phyloP scores from a whole-genome alignment of 2,888 invertebrate species.

The Athalia rosae region DNA sequence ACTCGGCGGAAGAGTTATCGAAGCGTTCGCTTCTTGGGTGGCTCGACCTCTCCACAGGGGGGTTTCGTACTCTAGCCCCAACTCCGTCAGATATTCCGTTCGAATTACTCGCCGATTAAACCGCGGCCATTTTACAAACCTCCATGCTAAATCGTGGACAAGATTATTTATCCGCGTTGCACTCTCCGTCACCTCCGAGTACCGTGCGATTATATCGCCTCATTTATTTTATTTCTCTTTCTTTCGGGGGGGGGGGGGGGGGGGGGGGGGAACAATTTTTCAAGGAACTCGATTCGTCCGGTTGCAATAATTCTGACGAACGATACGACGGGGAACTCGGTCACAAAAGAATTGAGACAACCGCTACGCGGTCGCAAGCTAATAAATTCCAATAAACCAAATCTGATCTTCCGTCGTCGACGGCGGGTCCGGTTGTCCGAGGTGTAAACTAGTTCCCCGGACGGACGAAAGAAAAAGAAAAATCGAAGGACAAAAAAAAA shows the following conservation, averaged over 20 bases:
- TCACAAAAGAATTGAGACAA: no score
- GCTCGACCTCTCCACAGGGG: conserved; percentile 68
- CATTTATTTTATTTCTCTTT: no score
- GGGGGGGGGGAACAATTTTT: no score
- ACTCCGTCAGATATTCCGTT: conserved; percentile 64
- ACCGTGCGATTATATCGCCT: no score
- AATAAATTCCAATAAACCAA: not conserved
- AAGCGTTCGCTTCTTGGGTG: conserved; percentile 70
- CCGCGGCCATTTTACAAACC: conserved; percentile 46
- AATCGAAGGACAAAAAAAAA: conserved; percentile 49
- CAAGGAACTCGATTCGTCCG: no score
- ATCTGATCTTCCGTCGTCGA: conserved; percentile 62
- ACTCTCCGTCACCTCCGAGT: no score
- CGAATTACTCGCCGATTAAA: conserved; percentile 64
- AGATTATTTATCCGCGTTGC: conserved; percentile 14
- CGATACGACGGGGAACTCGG: no score
- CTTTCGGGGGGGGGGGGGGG: no score
- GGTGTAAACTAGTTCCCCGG: conserved; percentile 67
- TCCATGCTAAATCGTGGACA: conserved; percentile 51
- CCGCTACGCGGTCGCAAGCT: not conserved
- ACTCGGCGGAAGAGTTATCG: conserved; percentile 61
- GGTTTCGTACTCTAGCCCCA: conserved; percentile 56
- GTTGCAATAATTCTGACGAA: no score
- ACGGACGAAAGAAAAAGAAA: conserved; percentile 50
- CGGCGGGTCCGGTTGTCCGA: conserved; percentile 55